These are phyloP conservation scores for Ernsta delagoae DNA, from an alignment of 2,888 invertebrate genomes.

Conservation along the genomic window DNA sequence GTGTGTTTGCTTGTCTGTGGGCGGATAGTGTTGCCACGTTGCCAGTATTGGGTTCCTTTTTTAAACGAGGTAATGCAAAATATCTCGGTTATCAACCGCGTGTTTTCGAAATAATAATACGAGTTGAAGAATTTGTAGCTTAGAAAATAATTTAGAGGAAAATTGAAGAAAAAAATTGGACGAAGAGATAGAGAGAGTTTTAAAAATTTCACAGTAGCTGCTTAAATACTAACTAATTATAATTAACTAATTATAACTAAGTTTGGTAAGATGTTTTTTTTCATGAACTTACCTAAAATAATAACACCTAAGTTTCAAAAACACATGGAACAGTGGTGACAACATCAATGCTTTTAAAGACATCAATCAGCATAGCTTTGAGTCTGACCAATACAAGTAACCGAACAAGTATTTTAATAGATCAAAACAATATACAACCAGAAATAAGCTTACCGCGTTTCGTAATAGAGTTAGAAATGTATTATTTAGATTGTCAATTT, in stretches of 20 bases:
- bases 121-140: background rate
- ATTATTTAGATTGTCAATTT: background rate
- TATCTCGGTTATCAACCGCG: slow-evolving; percentile 42
- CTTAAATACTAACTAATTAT: too few relatives aligned
- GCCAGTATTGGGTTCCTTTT: slow-evolving; percentile 42
- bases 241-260: too few relatives aligned
- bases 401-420: slow-evolving; percentile 14
- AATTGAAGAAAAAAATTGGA: background rate
- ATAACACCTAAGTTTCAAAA: too few relatives aligned
- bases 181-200: too few relatives aligned
- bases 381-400: slow-evolving; percentile 28
- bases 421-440: background rate
- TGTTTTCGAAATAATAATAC: slow-evolving; percentile 30
- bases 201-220: too few relatives aligned
- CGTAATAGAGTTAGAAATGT: background rate
- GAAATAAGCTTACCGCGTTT: background rate
- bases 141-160: background rate
- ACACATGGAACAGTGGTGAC: background rate
- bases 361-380: slow-evolving; percentile 34
- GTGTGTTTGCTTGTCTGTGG: slow-evolving; percentile 68
- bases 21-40: slow-evolving; percentile 47
- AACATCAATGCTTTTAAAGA: background rate
- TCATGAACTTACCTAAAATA: too few relatives aligned
- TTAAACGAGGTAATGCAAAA: slow-evolving; percentile 41
- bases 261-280: too few relatives aligned